Conservation (phyloP, 1,140 invertebrate species). For the Euwallacea similis region DNA sequence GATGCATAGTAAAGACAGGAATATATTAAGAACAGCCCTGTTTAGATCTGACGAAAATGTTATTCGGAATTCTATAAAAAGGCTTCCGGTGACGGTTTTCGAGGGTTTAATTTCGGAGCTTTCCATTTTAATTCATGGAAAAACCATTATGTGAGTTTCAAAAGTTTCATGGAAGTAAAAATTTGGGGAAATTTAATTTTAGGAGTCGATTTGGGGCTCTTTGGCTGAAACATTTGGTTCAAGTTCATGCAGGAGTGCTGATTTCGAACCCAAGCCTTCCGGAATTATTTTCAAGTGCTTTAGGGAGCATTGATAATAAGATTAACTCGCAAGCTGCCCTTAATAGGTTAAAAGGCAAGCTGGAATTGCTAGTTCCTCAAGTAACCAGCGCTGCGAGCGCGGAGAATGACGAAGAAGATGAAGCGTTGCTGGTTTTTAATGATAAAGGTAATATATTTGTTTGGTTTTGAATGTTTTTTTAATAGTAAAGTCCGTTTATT, state of each 20-base stretch:
- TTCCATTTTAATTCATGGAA: slow-evolving; percentile 62
- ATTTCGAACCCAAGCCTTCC: slow-evolving; percentile 61
- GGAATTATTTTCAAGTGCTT: slow-evolving; percentile 60
- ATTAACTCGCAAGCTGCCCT: slow-evolving; percentile 59
- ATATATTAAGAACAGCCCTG: slow-evolving; percentile 62
- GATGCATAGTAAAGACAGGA: slow-evolving; percentile 74
- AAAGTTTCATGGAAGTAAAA: not conserved
- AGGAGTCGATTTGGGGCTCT: slow-evolving; percentile 62
- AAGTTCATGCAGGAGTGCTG: slow-evolving; percentile 64
- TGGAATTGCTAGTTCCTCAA: slow-evolving; percentile 62
- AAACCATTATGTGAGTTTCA: slow-evolving; percentile 60
- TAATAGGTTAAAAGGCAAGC: slow-evolving; percentile 60
- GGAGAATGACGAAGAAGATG: slow-evolving; percentile 54
- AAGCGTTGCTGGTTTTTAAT: slow-evolving; percentile 60
- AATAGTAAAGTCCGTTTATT: slow-evolving; percentile 12
- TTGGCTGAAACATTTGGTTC: slow-evolving; percentile 64
- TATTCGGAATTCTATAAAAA: slow-evolving; percentile 64
- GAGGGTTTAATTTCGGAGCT: slow-evolving; percentile 64
- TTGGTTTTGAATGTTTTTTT: not conserved
- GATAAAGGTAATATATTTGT: slow-evolving; percentile 57
- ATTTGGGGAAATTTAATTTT: slow-evolving; percentile 39
- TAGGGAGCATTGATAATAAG: slow-evolving; percentile 64
- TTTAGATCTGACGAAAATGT: slow-evolving; percentile 59
- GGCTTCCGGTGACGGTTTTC: slow-evolving; percentile 65
- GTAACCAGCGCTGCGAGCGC: slow-evolving; percentile 52